Base-by-base conservation (phyloP, 1,140 invertebrate species). In the Diorhabda sublineata region DNA sequence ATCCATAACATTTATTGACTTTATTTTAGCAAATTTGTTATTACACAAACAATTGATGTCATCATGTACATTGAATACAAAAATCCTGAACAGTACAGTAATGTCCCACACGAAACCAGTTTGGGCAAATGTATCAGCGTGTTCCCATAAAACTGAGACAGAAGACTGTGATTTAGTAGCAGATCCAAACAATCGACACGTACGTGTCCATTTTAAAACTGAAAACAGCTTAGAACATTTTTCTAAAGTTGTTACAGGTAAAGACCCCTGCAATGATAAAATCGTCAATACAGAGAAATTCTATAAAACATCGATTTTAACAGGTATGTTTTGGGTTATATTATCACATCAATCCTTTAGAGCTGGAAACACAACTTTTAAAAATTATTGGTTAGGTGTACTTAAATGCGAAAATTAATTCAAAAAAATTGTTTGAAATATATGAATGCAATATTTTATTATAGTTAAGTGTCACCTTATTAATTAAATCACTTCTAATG, bases 241-340 rank as follows among this genome's bases (percentile, higher is more conserved):
- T 7, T 60, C 69, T 41, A 42, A 9, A 42, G 43, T 61, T 8
- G 42, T 42, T 11, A 45, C 45, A 58, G 42, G 58, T 60, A 58
- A 67, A 44, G 3, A 60, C 45, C 58, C 43, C 42, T 67, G 66
- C 5, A 42, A 61, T 1, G 42, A 43, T n/a, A 6, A 44, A 60
- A 45, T 64, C 7, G 5, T 43, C 56, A 71, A 52, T 61, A 62
- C 59, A 44, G 41, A 44, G 11, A 56, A 70, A 57, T 7, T 69
- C 42, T 70, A 81, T 63, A 78, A 81, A 76, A 84, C 82, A 45
- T 83, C 83, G 63, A 83, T 84, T 79, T 69, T 84, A 11, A 74
- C 69, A 52, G 66, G 61, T 57, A 70, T 64, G 5, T 64, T 3
- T 1, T 26, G 26, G 26, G 26, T 26, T 26, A 26, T 26, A 26